A percentile compares a stretch with the other conserved stretches of the same genome.
Evolutionary conservation across 2,797 vertebrate genomes (phyloP).

Genomic region (Denticeps clupeoides): DNA sequence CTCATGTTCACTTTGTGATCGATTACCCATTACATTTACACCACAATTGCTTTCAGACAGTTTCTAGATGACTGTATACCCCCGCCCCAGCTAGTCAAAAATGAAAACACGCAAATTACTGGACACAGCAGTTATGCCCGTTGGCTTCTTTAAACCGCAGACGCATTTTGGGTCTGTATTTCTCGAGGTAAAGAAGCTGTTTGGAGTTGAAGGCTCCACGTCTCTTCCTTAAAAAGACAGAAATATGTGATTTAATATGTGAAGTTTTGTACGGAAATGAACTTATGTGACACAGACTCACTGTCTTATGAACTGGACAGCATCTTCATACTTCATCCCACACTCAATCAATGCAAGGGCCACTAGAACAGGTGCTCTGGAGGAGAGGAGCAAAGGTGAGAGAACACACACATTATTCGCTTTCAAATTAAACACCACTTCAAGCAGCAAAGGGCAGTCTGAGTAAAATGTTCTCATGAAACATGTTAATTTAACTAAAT

Average conservation of each 20-base stretch:
- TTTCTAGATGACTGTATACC: too few species aligned
- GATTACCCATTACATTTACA: constrained; percentile 61
- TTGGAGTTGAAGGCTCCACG: constrained; percentile 95
- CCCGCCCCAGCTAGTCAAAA: too few species aligned
- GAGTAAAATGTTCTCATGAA: too few species aligned
- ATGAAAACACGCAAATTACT: constrained; percentile 52
- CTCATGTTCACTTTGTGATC: constrained; percentile 52
- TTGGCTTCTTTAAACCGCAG: constrained; percentile 88
- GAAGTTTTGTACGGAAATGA: background rate
- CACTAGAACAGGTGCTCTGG: constrained; percentile 90
- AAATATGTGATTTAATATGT: background rate
- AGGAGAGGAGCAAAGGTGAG: constrained; percentile 8
- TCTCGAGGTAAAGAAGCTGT: constrained; percentile 94
- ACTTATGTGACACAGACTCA: constrained; percentile 53
- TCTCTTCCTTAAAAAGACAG: constrained; percentile 67
- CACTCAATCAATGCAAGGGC: constrained; percentile 92
- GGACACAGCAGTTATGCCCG: constrained; percentile 80
- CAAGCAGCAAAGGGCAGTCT: too few species aligned
- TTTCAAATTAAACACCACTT: too few species aligned
- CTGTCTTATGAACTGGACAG: constrained; percentile 94
- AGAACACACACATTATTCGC: too few species aligned
- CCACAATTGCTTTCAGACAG: too few species aligned
- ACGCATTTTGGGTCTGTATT: constrained; percentile 90
- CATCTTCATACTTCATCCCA: constrained; percentile 97
- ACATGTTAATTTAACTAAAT: too few species aligned